phyloP scores from a whole-genome alignment of 2,113 vertebrate species.

The Oreamnos americanus region DNA sequence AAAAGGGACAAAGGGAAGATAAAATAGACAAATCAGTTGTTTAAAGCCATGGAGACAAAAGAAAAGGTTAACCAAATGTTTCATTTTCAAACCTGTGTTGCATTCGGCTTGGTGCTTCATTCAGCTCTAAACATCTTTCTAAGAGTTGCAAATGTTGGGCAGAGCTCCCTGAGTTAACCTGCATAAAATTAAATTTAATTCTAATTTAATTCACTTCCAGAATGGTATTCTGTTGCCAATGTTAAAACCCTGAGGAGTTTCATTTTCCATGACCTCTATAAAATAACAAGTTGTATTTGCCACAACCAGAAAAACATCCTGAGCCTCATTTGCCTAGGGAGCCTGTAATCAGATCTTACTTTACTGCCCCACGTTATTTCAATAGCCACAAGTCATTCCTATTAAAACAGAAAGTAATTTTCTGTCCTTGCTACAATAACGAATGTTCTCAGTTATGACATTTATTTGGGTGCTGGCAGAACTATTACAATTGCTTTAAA shows the following conservation, averaged over 20 bases:
- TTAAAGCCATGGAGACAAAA: neutral
- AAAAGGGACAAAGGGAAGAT: neutral
- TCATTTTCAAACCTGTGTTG: neutral
- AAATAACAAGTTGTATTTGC: conserved; percentile 55
- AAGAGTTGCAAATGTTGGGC: neutral
- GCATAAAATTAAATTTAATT: conserved; percentile 67
- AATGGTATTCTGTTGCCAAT: conserved; percentile 20
- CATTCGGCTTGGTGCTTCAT: neutral
- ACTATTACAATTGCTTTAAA: neutral
- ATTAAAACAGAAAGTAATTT: conserved; percentile 37
- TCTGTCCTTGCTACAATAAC: conserved; percentile 16
- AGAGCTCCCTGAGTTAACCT: conserved; percentile 42
- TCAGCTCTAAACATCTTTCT: neutral
- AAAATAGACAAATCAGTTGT: neutral
- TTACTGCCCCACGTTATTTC: neutral
- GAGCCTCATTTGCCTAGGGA: conserved; percentile 8
- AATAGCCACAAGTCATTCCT: conserved; percentile 22
- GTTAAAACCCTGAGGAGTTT: conserved; percentile 48
- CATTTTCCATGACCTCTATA: conserved; percentile 38
- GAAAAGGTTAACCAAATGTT: neutral
- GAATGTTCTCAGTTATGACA: neutral
- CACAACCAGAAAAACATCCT: conserved; percentile 47
- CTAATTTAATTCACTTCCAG: conserved; percentile 54
- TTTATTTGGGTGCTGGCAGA: conserved; percentile 16
- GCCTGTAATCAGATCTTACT: conserved; percentile 5